Evolutionary conservation across 2,113 vertebrate genomes (phyloP).

Genomic region (Blennius ocellaris): DNA sequence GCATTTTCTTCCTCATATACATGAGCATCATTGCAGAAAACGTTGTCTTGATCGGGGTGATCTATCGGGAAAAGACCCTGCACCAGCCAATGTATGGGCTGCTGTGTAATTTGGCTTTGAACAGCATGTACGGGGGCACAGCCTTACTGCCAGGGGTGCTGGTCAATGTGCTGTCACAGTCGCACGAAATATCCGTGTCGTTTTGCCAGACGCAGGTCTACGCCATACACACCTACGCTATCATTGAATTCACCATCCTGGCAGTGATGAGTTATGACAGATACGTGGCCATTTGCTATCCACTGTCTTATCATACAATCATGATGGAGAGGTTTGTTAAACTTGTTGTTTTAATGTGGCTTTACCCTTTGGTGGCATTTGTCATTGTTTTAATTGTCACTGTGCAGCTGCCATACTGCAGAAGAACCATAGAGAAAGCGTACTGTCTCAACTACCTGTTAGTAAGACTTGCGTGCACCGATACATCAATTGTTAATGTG

Average conservation of each 20-base stretch:
- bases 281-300: constrained; percentile 71
- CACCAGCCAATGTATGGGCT: constrained; percentile 72
- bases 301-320: constrained; percentile 63
- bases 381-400: constrained; percentile 51
- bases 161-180: constrained; percentile 37
- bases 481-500: constrained; percentile 47
- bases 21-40: constrained; percentile 55
- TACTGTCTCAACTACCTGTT: constrained; percentile 65
- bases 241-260: constrained; percentile 68
- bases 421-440: constrained; percentile 47
- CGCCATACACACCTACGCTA: constrained; percentile 63
- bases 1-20: constrained; percentile 65
- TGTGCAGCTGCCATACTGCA: constrained; percentile 57
- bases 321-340: constrained; percentile 63
- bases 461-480: constrained; percentile 63
- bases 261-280: constrained; percentile 74
- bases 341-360: constrained; percentile 56
- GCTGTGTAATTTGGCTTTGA: constrained; percentile 67
- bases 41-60: constrained; percentile 45
- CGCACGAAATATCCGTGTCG: constrained; percentile 50
- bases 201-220: constrained; percentile 63
- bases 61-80: constrained; percentile 54
- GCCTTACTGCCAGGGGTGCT: constrained; percentile 58
- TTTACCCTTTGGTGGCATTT: constrained; percentile 58
- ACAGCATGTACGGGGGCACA: constrained; percentile 66